Evolutionary conservation across 2,113 vertebrate genomes (phyloP), one percentile per base, ranked within the genome.

Genomic region (Myodes glareolus): DNA sequence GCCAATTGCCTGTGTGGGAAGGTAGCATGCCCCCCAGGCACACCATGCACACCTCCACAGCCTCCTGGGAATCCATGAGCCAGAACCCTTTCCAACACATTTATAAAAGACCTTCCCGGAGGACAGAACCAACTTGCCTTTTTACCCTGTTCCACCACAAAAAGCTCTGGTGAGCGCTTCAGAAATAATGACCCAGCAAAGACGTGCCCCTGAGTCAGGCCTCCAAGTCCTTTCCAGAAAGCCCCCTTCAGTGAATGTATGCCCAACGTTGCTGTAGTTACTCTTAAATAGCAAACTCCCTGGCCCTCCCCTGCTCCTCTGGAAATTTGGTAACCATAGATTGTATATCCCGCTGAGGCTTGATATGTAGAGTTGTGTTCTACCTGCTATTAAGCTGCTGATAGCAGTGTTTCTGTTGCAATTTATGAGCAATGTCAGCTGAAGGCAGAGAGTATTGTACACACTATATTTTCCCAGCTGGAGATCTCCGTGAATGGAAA

Each of bases 401-500:
- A 99, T 98, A 98, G 98, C 98, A 98, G 98, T 98, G 98, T 99
- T 99, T 99, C 98, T 99, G 97, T 98, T 98, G 98, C 98, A 99
- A 99, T 99, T 99, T 99, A 99, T 98, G 96, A 98, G 98, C 98
- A 98, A 98, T 98, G 98, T 98, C 99, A 99, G 98, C 94, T 98
- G 98, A 98, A 99, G 98, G 98, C 98, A 98, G 97, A 98, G 97
- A 98, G 97, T 97, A 98, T 98, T 99, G 98, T 99, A 99, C 98
- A 99, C 98, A 98, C 98, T 98, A 45, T 98, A 99, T 99, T 99
- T 99, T 99, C 98, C 98, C 99, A 99, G 99, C 99, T 99, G 99
- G 99, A 98, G 98, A 96, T 96, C 98, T 98, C 98, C 42, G 84
- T 98, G 98, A 98, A 98, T 98, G 98, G 98, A 98, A 98, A 99